These are phyloP conservation scores for Callipepla squamata DNA, from an alignment of 2,113 vertebrate genomes.

Conservation along the genomic window DNA sequence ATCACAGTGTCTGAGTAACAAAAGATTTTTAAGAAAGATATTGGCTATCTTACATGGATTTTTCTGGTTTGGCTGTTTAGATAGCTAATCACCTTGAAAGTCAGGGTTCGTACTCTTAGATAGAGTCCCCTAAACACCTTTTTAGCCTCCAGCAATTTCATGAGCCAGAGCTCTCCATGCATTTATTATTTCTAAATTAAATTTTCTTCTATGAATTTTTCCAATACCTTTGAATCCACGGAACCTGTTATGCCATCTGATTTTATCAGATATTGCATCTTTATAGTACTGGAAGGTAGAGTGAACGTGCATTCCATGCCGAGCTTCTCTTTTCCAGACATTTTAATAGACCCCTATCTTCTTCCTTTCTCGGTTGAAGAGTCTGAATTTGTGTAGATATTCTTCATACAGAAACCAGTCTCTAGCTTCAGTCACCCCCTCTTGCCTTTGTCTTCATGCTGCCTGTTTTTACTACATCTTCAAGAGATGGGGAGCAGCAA, in stretches of 20 bases:
- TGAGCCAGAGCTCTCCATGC: neutral
- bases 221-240: neutral
- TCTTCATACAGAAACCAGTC: neutral
- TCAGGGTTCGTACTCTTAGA: neutral
- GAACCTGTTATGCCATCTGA: neutral
- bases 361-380: neutral
- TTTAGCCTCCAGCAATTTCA: neutral
- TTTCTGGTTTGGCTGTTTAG: neutral
- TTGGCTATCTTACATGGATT: neutral
- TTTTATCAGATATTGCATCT: neutral
- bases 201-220: neutral
- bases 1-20: neutral
- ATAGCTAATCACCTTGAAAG: neutral
- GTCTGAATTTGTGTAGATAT: neutral
- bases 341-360: neutral
- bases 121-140: neutral
- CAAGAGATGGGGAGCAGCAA: neutral
- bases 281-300: neutral
- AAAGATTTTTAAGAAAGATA: neutral
- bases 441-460: neutral
- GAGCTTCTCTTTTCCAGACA: neutral
- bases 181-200: neutral
- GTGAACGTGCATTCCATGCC: neutral
- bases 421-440: neutral
- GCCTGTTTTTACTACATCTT: neutral